Evolutionary conservation across 2,797 vertebrate species (phyloP), one percentile per base, ranked within the genome.

Genomic region (Muscicapa striata): DNA sequence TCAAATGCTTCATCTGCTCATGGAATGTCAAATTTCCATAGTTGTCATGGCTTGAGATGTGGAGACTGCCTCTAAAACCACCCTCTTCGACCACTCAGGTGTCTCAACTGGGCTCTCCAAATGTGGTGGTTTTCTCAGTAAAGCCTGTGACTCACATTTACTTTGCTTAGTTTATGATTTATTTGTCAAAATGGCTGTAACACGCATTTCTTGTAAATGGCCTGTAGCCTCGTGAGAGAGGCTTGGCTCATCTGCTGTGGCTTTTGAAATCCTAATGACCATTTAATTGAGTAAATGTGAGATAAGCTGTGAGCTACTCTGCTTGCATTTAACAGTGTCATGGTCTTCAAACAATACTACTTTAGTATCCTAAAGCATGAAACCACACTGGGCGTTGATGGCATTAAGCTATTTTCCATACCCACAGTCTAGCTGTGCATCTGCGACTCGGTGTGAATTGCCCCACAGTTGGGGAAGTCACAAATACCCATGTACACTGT

Each of bases 211-310:
- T 92, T 84, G 84, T 95, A 90, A 95, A 95, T 89, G 81, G 87
- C 38, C 67, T 8, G 1, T 74, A 49, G 75, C 66, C 46, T 77
- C 9, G 1, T 74, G 84, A 94, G 91, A 84, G 62, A 10, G 2
- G 32, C 57, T 95, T 96, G 95, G 87, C 92, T 94, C 76, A 79
- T 93, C 84, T 49, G 68, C 79, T 48, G 54, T 24, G 51, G 85
- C 94, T 93, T 96, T 95, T 95, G 85, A 93, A 95, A 93, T 94
- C 89, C 74, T 96, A 86, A 94, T 74, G 86, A 92, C 81, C 72
- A 45, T 85, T 87, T 95, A 91, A 95, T 94, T 0, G 19, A 95
- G 72, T 88, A 95, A 93, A 93, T 84, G 80, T 96, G 94, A 96
- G 85, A 93, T 89, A 95, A 95, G 59, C 73, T 88, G 58, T 90